Percentiles rank a stretch among this genome's conserved stretches.
phyloP scores from a whole-genome alignment of 2,797 vertebrate genomes.

The Pseudochromis fuscus region DNA sequence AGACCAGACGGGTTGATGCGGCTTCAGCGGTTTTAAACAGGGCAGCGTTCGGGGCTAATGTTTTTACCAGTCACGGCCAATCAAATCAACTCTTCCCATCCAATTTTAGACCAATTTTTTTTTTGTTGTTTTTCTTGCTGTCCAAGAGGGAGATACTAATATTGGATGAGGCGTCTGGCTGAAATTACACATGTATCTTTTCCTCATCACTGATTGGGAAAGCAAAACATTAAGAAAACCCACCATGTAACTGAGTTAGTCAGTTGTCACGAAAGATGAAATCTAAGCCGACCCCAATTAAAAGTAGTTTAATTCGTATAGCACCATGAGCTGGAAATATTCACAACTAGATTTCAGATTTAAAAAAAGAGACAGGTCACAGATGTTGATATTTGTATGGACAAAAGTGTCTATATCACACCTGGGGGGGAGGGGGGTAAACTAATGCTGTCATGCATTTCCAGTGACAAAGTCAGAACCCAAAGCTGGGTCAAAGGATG shows the following conservation, averaged over 20 bases:
- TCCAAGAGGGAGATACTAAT: background rate
- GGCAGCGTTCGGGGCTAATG: conserved; percentile 16
- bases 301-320: background rate
- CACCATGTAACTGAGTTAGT: background rate
- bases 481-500: conserved; percentile 22
- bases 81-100: conserved; percentile 27
- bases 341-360: background rate
- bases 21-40: conserved; percentile 8
- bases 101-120: conserved; percentile 12
- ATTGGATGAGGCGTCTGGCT: background rate
- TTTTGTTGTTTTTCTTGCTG: conserved; percentile 7
- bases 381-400: too few relatives aligned
- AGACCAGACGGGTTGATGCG: conserved; percentile 3
- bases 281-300: background rate
- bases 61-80: conserved; percentile 24
- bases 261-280: background rate
- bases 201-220: background rate
- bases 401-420: too few relatives aligned
- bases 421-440: too few relatives aligned
- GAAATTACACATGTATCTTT: background rate
- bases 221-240: background rate
- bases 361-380: background rate
- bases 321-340: too few relatives aligned
- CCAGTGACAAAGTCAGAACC: conserved; percentile 1
- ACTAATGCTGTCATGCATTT: too few relatives aligned